phyloP scores from a whole-genome alignment of 64 coral and sea anemone genomes.

The Catalaphyllia jardinei region DNA sequence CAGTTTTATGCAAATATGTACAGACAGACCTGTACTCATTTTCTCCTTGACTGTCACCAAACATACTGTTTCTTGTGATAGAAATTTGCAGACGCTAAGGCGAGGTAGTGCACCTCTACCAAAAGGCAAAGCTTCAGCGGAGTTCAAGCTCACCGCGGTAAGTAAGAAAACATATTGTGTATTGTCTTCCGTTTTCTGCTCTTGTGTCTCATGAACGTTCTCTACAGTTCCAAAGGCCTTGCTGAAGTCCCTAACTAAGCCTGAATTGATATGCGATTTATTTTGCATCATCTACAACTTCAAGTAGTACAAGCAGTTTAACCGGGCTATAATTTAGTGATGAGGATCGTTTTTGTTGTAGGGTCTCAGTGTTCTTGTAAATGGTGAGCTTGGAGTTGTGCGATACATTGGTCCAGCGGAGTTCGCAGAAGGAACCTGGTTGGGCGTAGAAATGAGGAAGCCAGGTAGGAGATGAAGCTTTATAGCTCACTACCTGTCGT shows the following conservation, averaged over 20 bases:
- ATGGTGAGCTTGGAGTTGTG: conserved; percentile 85
- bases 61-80: background rate
- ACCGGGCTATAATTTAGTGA: no score
- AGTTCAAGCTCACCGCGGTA: conserved; percentile 35
- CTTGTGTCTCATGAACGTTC: background rate
- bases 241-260: no score
- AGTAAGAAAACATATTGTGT: background rate
- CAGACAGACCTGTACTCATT: no score
- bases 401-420: conserved; percentile 82
- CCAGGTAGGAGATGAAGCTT: conserved; percentile 63
- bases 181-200: background rate
- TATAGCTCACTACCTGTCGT: background rate
- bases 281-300: no score
- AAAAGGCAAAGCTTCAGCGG: conserved; percentile 20
- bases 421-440: conserved; percentile 86
- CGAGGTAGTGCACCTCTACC: conserved; percentile 20
- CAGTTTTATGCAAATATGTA: no score
- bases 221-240: no score
- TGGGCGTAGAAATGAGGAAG: conserved; percentile 90
- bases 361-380: conserved; percentile 82
- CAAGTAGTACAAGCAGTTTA: no score
- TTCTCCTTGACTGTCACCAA: no score
- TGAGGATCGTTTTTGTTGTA: background rate
- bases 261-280: no score
- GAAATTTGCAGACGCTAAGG: background rate